Base-by-base conservation (phyloP, 2,888 invertebrate species). In the Eurytoma adleriae region DNA sequence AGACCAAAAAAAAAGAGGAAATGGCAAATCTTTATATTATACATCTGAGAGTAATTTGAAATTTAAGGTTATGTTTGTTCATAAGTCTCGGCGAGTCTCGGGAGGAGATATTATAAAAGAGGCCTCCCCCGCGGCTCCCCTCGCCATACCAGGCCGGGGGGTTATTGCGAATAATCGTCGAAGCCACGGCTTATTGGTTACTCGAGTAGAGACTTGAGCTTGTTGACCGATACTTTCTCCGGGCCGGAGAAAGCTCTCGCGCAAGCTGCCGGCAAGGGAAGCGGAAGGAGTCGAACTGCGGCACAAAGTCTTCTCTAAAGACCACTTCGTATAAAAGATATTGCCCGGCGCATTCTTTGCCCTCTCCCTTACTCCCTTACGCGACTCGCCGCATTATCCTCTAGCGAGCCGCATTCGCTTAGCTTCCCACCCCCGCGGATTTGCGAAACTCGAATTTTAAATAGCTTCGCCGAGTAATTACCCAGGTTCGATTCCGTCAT, bases 131-230 rank as follows among this genome's bases (percentile, higher is more conserved):
- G 64, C 18, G 40, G 16, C 57, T n/a, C 20, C 13, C 52, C 18
- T 12, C 3, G 24, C 20, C 59, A 27, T 12, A 54, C 24, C 57
- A 27, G 30, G 20, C 16, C 1, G 18, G 20, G 57, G 70, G 74
- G 67, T 80, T 80, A 82, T 82, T 80, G 78, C 80, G 82, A 82
- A 82, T 82, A 82, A 82, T 82, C 70, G 79, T 71, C 75, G 78
- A 80, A 82, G 80, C 75, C 72, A 52, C 68, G 75, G 80, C 69
- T 82, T 82, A 82, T 82, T 82, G 82, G 74, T 61, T 78, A 67
- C 81, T 74, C 70, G 20, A 81, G 40, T 10, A 10, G 74, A 74
- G 74, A 72, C 80, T 80, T 64, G 71, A 75, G 80, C 74, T 80
- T 82, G 80, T 82, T 82, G 70, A 82, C 82, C 80, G 80, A 82